These are phyloP conservation scores for Lycia hirtaria DNA, from an alignment of 2,888 invertebrate genomes.

Conservation along the genomic window DNA sequence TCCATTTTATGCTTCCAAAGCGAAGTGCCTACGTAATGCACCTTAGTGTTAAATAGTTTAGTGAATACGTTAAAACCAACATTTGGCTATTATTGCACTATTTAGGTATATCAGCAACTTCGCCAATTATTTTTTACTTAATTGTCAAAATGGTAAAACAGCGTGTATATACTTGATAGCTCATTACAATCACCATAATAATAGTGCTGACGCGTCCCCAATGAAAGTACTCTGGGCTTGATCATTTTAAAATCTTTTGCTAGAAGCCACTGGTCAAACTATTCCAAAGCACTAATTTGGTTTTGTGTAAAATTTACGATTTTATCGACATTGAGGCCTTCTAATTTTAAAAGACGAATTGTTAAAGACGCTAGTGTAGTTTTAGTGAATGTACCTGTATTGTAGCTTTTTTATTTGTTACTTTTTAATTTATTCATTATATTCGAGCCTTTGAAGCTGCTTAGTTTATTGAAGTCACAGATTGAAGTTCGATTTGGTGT, in stretches of 20 bases:
- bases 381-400: conserved; percentile 14
- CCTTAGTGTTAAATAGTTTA: neutral
- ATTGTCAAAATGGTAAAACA: neutral
- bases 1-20: conserved; percentile 18
- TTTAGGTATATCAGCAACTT: too few relatives aligned
- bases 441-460: neutral
- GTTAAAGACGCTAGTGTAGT: conserved; percentile 24
- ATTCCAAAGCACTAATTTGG: neutral
- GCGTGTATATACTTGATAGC: too few relatives aligned
- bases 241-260: neutral
- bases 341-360: conserved; percentile 11
- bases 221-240: neutral
- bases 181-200: too few relatives aligned
- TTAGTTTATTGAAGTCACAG: neutral
- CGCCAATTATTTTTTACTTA: too few relatives aligned
- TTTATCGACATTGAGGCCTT: conserved; percentile 12
- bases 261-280: neutral
- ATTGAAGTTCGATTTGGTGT: too few relatives aligned
- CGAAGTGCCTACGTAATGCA: conserved; percentile 8
- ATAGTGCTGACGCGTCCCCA: too few relatives aligned
- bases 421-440: conserved; percentile 8
- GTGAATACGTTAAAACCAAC: neutral
- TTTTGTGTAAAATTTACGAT: conserved; percentile 1
- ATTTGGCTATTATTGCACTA: too few relatives aligned
- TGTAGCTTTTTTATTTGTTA: neutral